Evolutionary conservation across 2,888 invertebrate genomes (phyloP).

Genomic region (Helicoverpa assulta): DNA sequence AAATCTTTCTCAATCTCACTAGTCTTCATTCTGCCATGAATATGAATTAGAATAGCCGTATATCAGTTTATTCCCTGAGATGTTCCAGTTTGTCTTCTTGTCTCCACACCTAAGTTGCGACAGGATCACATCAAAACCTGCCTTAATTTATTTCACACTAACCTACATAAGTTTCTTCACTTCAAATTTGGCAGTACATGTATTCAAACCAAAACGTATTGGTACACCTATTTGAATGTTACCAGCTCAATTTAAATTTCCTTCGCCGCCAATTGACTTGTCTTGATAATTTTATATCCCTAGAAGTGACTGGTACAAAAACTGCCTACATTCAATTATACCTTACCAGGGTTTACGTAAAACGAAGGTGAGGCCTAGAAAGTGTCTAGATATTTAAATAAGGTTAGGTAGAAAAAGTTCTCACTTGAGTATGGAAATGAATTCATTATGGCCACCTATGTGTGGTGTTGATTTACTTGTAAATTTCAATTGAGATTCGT

Average conservation of each 20-base stretch:
- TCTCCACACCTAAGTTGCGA: no score
- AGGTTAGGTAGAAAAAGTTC: conserved; percentile 30
- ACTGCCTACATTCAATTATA: conserved; percentile 49
- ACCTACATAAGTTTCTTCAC: conserved; percentile 8
- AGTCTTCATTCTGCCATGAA: conserved; percentile 1
- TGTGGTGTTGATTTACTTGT: conserved; percentile 41
- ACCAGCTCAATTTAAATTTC: conserved; percentile 26
- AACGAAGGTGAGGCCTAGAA: conserved; percentile 42
- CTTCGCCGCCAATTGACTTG: conserved; percentile 49
- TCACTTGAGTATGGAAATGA: conserved; percentile 52
- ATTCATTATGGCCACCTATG: conserved; percentile 55
- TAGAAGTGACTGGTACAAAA: conserved; percentile 50
- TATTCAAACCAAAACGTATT: conserved; percentile 18
- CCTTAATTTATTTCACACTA: neutral
- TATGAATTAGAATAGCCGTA: neutral
- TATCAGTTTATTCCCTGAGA: no score
- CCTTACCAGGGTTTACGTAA: conserved; percentile 47
- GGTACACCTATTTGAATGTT: conserved; percentile 13
- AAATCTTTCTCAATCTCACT: conserved; percentile 18
- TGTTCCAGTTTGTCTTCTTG: no score
- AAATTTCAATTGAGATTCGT: conserved; percentile 39
- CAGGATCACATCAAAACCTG: no score
- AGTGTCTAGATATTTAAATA: conserved; percentile 27
- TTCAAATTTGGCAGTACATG: conserved; percentile 23
- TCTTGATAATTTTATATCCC: conserved; percentile 59